phyloP scores from a whole-genome alignment of 2,888 invertebrate genomes.

The Caenorhabditis sulstoni region DNA sequence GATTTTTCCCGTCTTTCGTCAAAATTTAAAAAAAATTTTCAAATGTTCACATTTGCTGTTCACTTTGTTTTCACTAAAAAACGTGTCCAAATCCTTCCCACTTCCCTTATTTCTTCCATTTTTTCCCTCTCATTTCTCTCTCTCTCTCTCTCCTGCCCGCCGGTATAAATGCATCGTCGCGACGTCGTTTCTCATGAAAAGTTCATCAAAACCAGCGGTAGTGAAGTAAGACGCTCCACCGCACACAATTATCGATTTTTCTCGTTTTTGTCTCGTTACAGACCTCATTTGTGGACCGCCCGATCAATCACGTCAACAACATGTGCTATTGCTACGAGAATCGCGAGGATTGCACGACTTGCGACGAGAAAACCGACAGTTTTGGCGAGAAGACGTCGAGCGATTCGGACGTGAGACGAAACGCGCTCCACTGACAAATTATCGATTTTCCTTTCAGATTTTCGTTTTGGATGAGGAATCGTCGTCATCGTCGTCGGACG shows the following conservation, averaged over 20 bases:
- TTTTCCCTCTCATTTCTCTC: background rate
- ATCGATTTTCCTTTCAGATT: background rate
- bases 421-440: slow-evolving; percentile 5
- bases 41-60: too few species aligned
- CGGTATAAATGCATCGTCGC: background rate
- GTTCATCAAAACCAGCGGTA: too few species aligned
- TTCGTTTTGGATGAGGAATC: background rate
- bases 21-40: too few species aligned
- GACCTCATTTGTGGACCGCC: slow-evolving; percentile 17
- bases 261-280: slow-evolving; percentile 1
- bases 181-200: background rate
- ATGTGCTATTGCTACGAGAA: slow-evolving; percentile 41
- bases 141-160: background rate
- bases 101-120: too few species aligned
- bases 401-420: slow-evolving; percentile 16
- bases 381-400: too few species aligned
- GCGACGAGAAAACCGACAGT: slow-evolving; percentile 15
- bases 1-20: too few species aligned
- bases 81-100: too few species aligned
- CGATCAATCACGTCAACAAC: slow-evolving; percentile 7
- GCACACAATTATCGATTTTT: background rate
- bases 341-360: slow-evolving; percentile 45
- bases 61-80: too few species aligned
- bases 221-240: too few species aligned
- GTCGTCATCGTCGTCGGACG: slow-evolving; percentile 1